These are phyloP conservation scores for Cephonodes hylas DNA, from an alignment of 2,888 invertebrate genomes.

Conservation along the genomic window DNA sequence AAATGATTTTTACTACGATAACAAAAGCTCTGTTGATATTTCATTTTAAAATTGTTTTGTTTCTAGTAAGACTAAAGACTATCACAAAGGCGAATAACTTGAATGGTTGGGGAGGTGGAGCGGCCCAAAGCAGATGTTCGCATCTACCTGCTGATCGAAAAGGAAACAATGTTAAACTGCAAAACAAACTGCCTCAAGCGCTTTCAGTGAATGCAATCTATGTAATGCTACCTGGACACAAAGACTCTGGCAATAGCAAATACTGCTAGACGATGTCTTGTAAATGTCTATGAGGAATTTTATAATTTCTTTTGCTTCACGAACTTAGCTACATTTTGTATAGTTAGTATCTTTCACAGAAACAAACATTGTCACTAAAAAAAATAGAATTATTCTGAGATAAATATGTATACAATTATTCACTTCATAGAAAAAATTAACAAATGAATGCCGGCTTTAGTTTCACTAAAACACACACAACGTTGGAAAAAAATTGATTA, in stretches of 20 bases:
- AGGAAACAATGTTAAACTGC: conserved; percentile 73
- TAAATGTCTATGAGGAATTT: background rate
- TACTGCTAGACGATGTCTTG: background rate
- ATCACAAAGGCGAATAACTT: conserved; percentile 48
- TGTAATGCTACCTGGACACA: conserved; percentile 38
- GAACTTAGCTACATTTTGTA: too few species aligned
- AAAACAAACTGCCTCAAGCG: conserved; percentile 64
- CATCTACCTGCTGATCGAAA: conserved; percentile 60
- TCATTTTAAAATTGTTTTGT: background rate
- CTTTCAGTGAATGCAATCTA: conserved; percentile 43
- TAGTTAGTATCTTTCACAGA: too few species aligned
- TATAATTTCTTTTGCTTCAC: background rate
- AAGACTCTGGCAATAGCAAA: conserved; percentile 19
- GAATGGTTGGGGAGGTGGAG: conserved; percentile 38
- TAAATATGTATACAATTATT: background rate
- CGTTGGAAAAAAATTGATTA: conserved; percentile 42
- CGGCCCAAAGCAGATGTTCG: conserved; percentile 60
- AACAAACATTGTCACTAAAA: background rate
- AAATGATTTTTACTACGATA: background rate
- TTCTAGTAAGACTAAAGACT: conserved; percentile 23
- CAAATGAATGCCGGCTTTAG: background rate
- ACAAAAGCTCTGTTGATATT: background rate
- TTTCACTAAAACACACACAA: conserved; percentile 21
- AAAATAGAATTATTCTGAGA: too few species aligned
- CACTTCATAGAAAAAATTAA: background rate